Evolutionary conservation across 2,113 vertebrate genomes (phyloP).

Genomic region (human): GRCh38 chr13:66461001-66461500

Average conservation of each 20-base stretch:
- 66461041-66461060: not conserved
- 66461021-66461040: not conserved
- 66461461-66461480: conserved; percentile 37
- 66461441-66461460: conserved; percentile 17
- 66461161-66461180: conserved; percentile 70
- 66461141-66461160: conserved; percentile 30
- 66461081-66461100: not conserved
- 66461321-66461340: conserved; percentile 55
- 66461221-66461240: conserved; percentile 68
- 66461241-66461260: conserved; percentile 66
- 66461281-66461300: conserved; percentile 68
- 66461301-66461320: conserved; percentile 64
- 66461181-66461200: conserved; percentile 56
- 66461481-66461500: not conserved
- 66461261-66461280: conserved; percentile 56
- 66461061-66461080: not conserved
- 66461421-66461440: not conserved
- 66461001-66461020: not conserved
- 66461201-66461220: conserved; percentile 69
- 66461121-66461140: conserved; percentile 41
- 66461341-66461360: conserved; percentile 44
- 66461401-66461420: conserved; percentile 46
- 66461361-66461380: conserved; percentile 49
- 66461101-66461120: conserved; percentile 42
- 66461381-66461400: conserved; percentile 49